A percentile compares a stretch with the other conserved stretches of the same genome.
Conservation (phyloP, 1,140 invertebrate genomes). For the Popillia japonica region DNA sequence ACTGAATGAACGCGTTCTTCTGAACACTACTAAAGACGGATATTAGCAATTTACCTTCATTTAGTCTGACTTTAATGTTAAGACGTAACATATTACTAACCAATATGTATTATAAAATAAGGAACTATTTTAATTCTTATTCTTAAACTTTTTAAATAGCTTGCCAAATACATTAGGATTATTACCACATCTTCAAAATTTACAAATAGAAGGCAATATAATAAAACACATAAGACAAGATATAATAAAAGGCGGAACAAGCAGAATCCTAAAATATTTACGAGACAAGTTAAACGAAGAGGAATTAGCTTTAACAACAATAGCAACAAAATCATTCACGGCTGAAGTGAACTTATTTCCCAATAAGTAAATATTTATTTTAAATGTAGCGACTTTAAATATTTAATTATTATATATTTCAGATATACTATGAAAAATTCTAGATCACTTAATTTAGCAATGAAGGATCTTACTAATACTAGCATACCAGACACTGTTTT, state of each 20-base stretch:
- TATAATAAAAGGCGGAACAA: constrained; percentile 81
- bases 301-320: constrained; percentile 32
- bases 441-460: constrained; percentile 72
- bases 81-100: too few species aligned
- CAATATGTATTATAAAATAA: too few species aligned
- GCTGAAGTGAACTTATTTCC: constrained; percentile 22
- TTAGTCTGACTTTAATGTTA: too few species aligned
- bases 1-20: too few species aligned
- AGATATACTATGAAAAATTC: constrained; percentile 79
- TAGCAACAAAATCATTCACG: neutral
- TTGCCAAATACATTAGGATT: constrained; percentile 78
- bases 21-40: too few species aligned
- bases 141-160: constrained; percentile 60
- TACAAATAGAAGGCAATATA: constrained; percentile 87
- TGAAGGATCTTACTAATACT: constrained; percentile 66
- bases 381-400: constrained; percentile 3
- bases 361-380: constrained; percentile 23
- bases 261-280: constrained; percentile 81
- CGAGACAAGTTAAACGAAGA: constrained; percentile 65
- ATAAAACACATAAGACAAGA: constrained; percentile 78
- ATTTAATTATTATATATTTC: constrained; percentile 44
- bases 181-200: constrained; percentile 81
- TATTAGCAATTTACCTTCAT: too few species aligned
- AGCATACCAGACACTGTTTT: constrained; percentile 76
- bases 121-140: neutral